Conservation (phyloP, 2,797 vertebrate species). For the Pipistrellus nathusii region DNA sequence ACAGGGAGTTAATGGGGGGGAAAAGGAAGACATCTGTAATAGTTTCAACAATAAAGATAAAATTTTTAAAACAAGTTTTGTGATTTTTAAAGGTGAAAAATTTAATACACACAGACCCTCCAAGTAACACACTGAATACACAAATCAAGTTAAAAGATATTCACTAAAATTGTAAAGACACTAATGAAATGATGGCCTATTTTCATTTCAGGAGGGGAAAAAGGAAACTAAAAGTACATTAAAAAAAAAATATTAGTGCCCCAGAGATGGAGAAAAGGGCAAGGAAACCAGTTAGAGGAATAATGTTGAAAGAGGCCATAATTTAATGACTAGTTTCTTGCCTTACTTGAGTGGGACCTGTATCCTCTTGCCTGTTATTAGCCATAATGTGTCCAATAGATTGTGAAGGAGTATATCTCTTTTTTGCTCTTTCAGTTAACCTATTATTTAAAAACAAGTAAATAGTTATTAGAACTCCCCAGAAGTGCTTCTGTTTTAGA, state of each 20-base stretch:
- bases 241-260: background rate
- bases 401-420: constrained; percentile 81
- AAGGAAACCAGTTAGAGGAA: background rate
- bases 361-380: constrained; percentile 79
- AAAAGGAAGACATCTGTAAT: background rate
- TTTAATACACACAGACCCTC: background rate
- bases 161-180: constrained; percentile 30
- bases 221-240: background rate
- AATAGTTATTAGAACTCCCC: constrained; percentile 64
- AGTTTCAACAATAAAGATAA: background rate
- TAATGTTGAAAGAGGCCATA: background rate
- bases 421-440: constrained; percentile 84
- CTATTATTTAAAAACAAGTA: constrained; percentile 78
- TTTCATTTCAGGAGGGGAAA: constrained; percentile 25
- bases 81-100: constrained; percentile 54
- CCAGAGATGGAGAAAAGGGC: background rate
- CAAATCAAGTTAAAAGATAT: constrained; percentile 34
- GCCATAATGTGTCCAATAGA: constrained; percentile 69
- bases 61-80: background rate
- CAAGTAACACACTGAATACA: constrained; percentile 42
- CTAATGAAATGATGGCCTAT: constrained; percentile 14
- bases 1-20: background rate
- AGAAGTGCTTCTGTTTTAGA: constrained; percentile 39
- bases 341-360: constrained; percentile 81
- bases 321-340: constrained; percentile 61